Conservation (phyloP, 2,888 invertebrate species). For the Tetramorium bicarinatum region DNA sequence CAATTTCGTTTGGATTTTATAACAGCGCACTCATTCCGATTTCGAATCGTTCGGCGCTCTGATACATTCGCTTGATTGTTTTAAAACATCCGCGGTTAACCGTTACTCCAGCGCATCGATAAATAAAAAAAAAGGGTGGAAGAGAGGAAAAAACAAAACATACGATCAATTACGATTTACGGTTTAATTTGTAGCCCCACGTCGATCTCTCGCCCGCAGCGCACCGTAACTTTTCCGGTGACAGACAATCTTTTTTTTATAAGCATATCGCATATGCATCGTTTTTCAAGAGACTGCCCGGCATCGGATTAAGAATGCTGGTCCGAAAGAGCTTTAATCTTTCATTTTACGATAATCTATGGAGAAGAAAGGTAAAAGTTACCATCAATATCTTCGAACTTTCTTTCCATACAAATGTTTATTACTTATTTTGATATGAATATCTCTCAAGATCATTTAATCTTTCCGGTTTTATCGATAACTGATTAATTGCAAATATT, state of each 20-base stretch:
- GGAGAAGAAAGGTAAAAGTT: not conserved
- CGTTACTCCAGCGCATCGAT: slow-evolving; percentile 47
- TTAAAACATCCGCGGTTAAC: slow-evolving; percentile 57
- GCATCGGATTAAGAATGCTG: not conserved
- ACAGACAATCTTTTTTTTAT: slow-evolving; percentile 27
- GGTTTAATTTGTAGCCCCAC: slow-evolving; percentile 46
- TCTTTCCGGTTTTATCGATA: not conserved
- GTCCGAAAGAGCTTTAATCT: slow-evolving; percentile 1
- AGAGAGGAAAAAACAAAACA: slow-evolving; percentile 19
- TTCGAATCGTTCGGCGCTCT: slow-evolving; percentile 51
- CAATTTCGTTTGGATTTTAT: slow-evolving; percentile 53
- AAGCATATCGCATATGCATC: not conserved
- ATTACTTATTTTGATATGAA: not conserved
- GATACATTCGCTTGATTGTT: slow-evolving; percentile 58
- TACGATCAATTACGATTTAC: slow-evolving; percentile 54
- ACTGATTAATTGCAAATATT: not conserved
- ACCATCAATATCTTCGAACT: not conserved
- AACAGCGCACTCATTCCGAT: slow-evolving; percentile 53
- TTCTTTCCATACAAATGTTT: not conserved
- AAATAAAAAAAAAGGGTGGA: slow-evolving; percentile 27
- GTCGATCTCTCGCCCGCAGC: slow-evolving; percentile 35
- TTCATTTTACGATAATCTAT: not conserved
- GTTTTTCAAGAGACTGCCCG: not conserved
- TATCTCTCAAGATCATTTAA: not conserved
- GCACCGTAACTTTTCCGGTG: slow-evolving; percentile 25